Evolutionary conservation across 2,888 invertebrate species (phyloP), one percentile per base, ranked within the genome.

Genomic region (Gymnoscelis rufifasciata): DNA sequence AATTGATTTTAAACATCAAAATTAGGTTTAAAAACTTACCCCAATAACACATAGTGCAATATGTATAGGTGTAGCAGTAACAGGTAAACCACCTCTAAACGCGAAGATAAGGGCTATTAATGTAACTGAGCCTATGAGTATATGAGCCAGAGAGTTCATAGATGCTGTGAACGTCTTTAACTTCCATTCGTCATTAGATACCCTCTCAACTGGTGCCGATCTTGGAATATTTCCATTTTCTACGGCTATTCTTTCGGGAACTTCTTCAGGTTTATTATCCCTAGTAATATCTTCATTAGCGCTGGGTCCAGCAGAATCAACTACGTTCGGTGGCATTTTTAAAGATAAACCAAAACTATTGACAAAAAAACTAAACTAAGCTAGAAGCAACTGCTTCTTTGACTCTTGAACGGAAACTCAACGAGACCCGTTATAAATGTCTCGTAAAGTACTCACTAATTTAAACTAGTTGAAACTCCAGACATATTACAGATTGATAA

Each of bases 21-120:
- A n/a, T n/a, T 19, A 19, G 19, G 19, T 19, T 19, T 19, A 19
- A 7, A 7, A 19, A 71, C 80, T 78, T 64, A 81, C 81, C 61
- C 80, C 82, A 45, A 71, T 51, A n/a, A 79, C 76, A 59, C 80
- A 81, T 10, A 80, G 50, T 4, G 76, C 51, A 24, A 79, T 68
- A 47, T 82, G 82, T 19, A 68, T 47, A 13, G 60, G 56, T 14
- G 74, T 77, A 5, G 65, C 54, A 42, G 52, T 54, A 5, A 74
- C 27, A 1, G 76, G 71, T n/a, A 71, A 24, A 26, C 71, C 72
- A 52, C 53, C 56, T 43, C 66, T 59, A 14, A 78, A 66, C 1
- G 71, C 54, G 43, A 66, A 79, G 15, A 74, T 23, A 2, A 74
- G 10, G 2, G 59, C 43, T 13, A 66, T 52, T 5, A 71, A 71